These are phyloP conservation scores for Drosophila cyrtoloma DNA, from an alignment of 2,888 invertebrate species.

Conservation along the genomic window DNA sequence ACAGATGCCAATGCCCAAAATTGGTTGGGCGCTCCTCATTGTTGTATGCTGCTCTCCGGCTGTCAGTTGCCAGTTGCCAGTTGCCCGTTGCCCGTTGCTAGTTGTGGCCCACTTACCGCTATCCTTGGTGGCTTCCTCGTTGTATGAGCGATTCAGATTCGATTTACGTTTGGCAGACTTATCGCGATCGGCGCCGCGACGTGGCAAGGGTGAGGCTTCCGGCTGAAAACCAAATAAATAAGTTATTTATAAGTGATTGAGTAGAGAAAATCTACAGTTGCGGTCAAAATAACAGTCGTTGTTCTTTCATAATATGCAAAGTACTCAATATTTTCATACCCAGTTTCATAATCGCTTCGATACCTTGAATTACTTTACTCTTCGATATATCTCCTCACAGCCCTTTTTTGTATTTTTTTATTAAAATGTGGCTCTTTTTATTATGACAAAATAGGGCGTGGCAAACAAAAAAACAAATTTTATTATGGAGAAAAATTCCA, in stretches of 20 bases:
- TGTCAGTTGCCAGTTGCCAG: neutral
- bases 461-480: too few species aligned
- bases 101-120: constrained; percentile 82
- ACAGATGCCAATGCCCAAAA: constrained; percentile 25
- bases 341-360: neutral
- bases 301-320: neutral
- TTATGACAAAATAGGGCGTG: too few species aligned
- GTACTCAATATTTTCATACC: neutral
- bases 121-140: constrained; percentile 84
- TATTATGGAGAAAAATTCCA: too few species aligned
- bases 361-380: neutral
- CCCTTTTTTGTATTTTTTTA: neutral
- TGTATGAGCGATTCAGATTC: constrained; percentile 87
- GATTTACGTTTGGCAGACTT: constrained; percentile 89
- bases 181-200: constrained; percentile 86
- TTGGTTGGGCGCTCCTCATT: constrained; percentile 18
- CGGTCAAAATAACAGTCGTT: neutral
- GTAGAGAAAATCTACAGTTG: neutral
- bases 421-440: too few species aligned
- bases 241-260: neutral
- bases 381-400: neutral
- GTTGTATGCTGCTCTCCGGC: neutral
- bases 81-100: neutral
- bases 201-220: constrained; percentile 79
- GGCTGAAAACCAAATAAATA: constrained; percentile 63